A percentile compares a stretch with the other conserved stretches of the same genome.
phyloP scores from a whole-genome alignment of 2,113 vertebrate species.

The Ceyx melanurus region DNA sequence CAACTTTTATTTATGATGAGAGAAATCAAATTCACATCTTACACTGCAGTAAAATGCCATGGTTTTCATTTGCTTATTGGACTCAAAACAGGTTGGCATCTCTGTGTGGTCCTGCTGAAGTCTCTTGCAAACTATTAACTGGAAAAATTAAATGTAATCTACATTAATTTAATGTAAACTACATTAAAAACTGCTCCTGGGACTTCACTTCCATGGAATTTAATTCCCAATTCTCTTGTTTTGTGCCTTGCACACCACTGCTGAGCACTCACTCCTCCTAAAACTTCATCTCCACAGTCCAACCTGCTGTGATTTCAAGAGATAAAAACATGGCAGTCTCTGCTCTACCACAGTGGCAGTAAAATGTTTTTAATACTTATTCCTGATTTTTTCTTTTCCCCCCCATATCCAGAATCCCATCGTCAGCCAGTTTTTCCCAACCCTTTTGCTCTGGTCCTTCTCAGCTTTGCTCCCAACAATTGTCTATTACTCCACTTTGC shows the following conservation, averaged over 20 bases:
- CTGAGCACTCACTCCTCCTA: background rate
- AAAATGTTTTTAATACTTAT: background rate
- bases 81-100: background rate
- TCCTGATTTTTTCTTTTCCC: background rate
- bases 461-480: constrained; percentile 89
- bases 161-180: background rate
- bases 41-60: background rate
- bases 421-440: constrained; percentile 97
- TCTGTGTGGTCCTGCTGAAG: background rate
- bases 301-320: background rate
- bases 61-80: background rate
- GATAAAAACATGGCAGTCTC: background rate
- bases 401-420: constrained; percentile 80
- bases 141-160: too few species aligned
- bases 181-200: background rate
- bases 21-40: background rate
- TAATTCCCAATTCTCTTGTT: background rate
- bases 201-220: background rate
- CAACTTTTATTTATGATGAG: background rate
- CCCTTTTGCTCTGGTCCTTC: constrained; percentile 92
- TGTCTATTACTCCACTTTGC: constrained; percentile 92
- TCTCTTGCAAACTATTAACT: background rate
- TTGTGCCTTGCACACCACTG: background rate
- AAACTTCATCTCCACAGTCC: background rate
- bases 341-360: background rate